A percentile compares a stretch with the other conserved stretches of the same genome.
Evolutionary conservation across 1,140 invertebrate species (phyloP).

Genomic region (Drosophila kanapiae): DNA sequence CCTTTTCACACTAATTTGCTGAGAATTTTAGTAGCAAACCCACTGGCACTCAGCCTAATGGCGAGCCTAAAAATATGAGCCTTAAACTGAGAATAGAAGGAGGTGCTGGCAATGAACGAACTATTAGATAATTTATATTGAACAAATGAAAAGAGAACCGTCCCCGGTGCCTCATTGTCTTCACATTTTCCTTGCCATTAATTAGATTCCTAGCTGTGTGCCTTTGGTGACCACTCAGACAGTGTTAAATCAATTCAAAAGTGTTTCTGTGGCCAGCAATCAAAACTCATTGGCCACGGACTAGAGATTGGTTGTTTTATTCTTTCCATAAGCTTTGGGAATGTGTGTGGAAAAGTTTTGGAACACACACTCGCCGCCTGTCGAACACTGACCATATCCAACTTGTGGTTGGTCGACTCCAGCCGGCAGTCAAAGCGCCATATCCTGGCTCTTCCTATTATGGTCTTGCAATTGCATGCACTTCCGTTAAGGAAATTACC

Average conservation of each 20-base stretch:
- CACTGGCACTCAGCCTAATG: slow-evolving; percentile 71
- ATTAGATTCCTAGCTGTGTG: slow-evolving; percentile 34
- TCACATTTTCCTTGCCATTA: slow-evolving; percentile 9
- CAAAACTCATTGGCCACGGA: slow-evolving; percentile 33
- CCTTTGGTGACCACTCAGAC: slow-evolving; percentile 30
- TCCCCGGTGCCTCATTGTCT: background rate
- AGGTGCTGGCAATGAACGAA: background rate
- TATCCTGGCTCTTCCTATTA: slow-evolving; percentile 41
- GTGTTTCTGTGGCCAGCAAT: slow-evolving; percentile 28
- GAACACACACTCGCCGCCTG: slow-evolving; percentile 8
- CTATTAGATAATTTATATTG: background rate
- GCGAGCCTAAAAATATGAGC: background rate
- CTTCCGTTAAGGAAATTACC: slow-evolving; percentile 82
- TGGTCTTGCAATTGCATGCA: slow-evolving; percentile 65
- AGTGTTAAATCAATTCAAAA: slow-evolving; percentile 71
- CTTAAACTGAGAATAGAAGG: background rate
- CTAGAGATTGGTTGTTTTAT: slow-evolving; percentile 2
- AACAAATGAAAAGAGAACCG: background rate
- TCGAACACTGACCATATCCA: slow-evolving; percentile 26
- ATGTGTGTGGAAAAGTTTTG: slow-evolving; percentile 51
- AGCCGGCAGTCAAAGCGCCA: slow-evolving; percentile 15
- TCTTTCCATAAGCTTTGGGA: slow-evolving; percentile 48
- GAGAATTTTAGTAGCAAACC: slow-evolving; percentile 43
- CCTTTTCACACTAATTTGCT: slow-evolving; percentile 55
- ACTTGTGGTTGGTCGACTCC: background rate